A percentile compares a stretch with the other conserved stretches of the same genome.
Evolutionary conservation across 2,888 invertebrate species (phyloP).

Genomic region (Diaprepes abbreviatus): DNA sequence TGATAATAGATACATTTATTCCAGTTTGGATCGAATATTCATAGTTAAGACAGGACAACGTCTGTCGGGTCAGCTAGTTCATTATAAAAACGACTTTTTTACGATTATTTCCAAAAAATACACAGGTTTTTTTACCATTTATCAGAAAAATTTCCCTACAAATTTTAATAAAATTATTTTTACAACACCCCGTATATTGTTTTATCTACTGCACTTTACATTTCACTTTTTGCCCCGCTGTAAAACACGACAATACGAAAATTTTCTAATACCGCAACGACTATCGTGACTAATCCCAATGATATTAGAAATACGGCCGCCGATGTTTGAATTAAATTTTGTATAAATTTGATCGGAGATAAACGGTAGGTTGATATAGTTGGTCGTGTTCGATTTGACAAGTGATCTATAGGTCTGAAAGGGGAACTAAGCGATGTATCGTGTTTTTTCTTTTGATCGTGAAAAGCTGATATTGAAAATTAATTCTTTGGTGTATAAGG

Average conservation of each 20-base stretch:
- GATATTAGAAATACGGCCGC: slow-evolving; percentile 63
- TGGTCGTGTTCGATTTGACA: slow-evolving; percentile 61
- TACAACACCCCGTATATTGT: too few species aligned
- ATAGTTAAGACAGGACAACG: too few species aligned
- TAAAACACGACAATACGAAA: slow-evolving; percentile 3
- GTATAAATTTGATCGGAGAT: slow-evolving; percentile 66
- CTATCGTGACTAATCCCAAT: slow-evolving; percentile 65
- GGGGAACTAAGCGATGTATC: slow-evolving; percentile 23
- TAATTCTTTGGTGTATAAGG: slow-evolving; percentile 3
- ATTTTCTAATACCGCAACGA: slow-evolving; percentile 11
- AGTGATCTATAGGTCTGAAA: slow-evolving; percentile 49
- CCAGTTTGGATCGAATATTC: too few species aligned
- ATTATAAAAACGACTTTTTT: too few species aligned
- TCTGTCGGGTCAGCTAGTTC: too few species aligned
- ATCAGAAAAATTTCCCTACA: too few species aligned
- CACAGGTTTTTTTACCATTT: too few species aligned
- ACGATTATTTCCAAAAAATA: too few species aligned
- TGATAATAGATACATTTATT: too few species aligned
- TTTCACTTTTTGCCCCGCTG: too few species aligned
- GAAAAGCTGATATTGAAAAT: slow-evolving; percentile 24
- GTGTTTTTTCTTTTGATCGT: slow-evolving; percentile 37
- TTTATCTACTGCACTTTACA: too few species aligned
- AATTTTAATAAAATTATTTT: too few species aligned
- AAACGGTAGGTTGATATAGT: slow-evolving; percentile 52
- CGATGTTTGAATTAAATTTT: slow-evolving; percentile 66